phyloP scores from a whole-genome alignment of 2,113 vertebrate species.

The Pogonocichla stellata region DNA sequence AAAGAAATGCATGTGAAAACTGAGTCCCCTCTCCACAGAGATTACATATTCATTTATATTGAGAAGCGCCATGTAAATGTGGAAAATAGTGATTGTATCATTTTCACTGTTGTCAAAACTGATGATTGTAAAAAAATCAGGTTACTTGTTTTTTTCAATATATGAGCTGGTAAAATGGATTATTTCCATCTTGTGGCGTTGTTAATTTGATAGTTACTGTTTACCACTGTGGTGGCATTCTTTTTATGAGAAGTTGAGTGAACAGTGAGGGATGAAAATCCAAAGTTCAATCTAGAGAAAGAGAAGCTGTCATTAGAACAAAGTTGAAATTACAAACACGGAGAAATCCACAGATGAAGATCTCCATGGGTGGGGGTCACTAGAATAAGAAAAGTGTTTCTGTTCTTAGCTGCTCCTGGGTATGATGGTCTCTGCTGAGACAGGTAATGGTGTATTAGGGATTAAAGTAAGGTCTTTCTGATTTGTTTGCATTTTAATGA shows the following conservation, averaged over 20 bases:
- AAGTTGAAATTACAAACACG: neutral
- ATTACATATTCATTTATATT: neutral
- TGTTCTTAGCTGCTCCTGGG: neutral
- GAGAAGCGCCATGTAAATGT: neutral
- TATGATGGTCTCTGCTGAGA: neutral
- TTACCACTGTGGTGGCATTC: neutral
- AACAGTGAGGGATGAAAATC: neutral
- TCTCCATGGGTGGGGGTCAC: neutral
- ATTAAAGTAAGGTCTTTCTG: conserved; percentile 12
- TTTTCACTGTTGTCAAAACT: neutral
- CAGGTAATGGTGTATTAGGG: neutral
- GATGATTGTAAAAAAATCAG: neutral
- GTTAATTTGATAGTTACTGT: conserved; percentile 18
- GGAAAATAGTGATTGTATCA: neutral
- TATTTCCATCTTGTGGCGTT: neutral
- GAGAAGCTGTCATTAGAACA: neutral
- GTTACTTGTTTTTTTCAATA: neutral
- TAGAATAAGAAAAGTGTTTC: neutral
- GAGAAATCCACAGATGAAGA: neutral
- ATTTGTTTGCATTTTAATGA: conserved; percentile 46
- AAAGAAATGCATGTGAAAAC: neutral
- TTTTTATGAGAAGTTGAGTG: neutral
- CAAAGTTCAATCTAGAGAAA: neutral
- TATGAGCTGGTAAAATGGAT: neutral
- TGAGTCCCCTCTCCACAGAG: neutral